A percentile compares a stretch with the other conserved stretches of the same genome.
phyloP scores from a whole-genome alignment of 1,140 invertebrate genomes.

The Cotesia chilonis region DNA sequence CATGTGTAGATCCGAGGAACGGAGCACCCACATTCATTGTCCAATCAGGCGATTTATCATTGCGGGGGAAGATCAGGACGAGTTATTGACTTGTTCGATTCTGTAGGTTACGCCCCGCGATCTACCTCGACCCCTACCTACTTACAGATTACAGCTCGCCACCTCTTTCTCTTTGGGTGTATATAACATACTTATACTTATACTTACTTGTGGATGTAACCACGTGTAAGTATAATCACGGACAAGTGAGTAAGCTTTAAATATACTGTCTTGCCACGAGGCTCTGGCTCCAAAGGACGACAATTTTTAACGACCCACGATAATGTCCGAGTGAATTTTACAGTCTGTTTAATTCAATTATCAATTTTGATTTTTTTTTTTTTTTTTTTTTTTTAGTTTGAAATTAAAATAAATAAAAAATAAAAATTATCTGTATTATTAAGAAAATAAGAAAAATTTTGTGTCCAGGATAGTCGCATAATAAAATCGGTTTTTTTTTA shows the following conservation, averaged over 20 bases:
- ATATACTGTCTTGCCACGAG: slow-evolving; percentile 54
- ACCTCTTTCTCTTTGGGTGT: neutral
- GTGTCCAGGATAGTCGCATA: too few species aligned
- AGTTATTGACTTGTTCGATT: slow-evolving; percentile 63
- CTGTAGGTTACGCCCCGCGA: slow-evolving; percentile 58
- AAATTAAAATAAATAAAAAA: too few species aligned
- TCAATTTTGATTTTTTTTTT: too few species aligned
- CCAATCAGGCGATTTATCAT: slow-evolving; percentile 53
- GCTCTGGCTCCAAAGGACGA: slow-evolving; percentile 20
- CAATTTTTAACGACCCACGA: neutral
- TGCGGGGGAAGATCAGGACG: slow-evolving; percentile 50
- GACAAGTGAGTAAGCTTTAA: slow-evolving; percentile 36
- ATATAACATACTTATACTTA: too few species aligned
- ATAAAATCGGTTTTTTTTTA: too few species aligned
- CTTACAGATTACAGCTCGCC: neutral
- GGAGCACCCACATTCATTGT: slow-evolving; percentile 56
- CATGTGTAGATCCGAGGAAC: neutral
- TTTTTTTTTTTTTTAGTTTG: too few species aligned
- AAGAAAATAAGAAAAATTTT: too few species aligned
- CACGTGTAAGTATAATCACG: neutral
- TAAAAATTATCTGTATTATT: too few species aligned
- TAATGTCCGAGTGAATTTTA: neutral
- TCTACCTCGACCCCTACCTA: slow-evolving; percentile 26
- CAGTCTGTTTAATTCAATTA: neutral
- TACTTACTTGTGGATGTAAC: neutral